These are phyloP conservation scores for Dolichotis patagonum DNA, from an alignment of 2,113 vertebrate species.

Conservation along the genomic window DNA sequence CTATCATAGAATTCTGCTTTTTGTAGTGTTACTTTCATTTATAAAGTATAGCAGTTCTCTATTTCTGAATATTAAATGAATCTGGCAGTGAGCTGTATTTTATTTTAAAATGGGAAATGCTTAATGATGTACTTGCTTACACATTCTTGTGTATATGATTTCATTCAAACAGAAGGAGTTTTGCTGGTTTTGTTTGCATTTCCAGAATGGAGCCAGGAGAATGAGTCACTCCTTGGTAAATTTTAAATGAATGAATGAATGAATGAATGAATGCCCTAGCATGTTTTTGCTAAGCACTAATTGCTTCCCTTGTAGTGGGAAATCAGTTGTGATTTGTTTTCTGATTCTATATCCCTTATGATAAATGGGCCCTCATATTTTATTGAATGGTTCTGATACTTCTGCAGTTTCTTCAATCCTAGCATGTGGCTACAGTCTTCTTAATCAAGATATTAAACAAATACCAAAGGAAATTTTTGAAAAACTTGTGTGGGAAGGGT, in stretches of 20 bases:
- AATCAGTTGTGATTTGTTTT: background rate
- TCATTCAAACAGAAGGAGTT: background rate
- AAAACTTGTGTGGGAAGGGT: constrained; percentile 9
- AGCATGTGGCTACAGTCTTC: background rate
- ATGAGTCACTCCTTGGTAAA: background rate
- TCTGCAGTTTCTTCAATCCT: background rate
- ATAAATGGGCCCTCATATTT: background rate
- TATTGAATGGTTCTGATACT: background rate
- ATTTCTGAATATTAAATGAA: background rate
- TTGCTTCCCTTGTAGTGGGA: background rate
- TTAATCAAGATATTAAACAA: constrained; percentile 24
- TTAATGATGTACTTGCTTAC: background rate
- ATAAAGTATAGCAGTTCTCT: background rate
- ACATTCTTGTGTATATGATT: background rate
- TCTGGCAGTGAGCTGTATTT: background rate
- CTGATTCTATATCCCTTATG: background rate
- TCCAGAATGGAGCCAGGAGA: background rate
- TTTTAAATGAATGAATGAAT: background rate
- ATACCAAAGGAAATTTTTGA: background rate
- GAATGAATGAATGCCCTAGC: background rate
- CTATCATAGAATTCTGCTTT: background rate
- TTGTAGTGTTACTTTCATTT: background rate
- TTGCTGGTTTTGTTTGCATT: background rate
- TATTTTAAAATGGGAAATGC: background rate
- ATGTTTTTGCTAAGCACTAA: background rate